Evolutionary conservation across 2,797 vertebrate species (phyloP).

Genomic region (Eidolon dupreanum): DNA sequence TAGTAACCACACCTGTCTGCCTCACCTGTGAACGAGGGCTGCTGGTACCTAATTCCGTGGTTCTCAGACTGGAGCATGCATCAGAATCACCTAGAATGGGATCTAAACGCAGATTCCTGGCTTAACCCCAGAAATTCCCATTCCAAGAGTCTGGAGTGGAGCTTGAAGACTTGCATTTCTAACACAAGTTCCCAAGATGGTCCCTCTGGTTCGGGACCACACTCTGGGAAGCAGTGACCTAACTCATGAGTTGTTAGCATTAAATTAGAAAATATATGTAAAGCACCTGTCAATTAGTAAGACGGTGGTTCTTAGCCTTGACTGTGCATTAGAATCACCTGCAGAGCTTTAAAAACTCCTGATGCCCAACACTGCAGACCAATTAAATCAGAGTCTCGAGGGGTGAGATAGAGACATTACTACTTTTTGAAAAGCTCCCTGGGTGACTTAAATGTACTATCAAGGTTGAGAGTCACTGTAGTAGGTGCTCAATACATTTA

Average conservation of each 20-base stretch:
- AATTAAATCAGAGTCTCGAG: conserved; percentile 23
- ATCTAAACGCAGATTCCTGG: background rate
- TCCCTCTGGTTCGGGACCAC: background rate
- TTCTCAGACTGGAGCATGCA: background rate
- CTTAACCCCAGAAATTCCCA: background rate
- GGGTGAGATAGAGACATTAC: background rate
- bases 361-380: background rate
- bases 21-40: background rate
- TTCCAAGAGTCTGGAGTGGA: background rate
- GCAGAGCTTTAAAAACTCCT: background rate
- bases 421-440: background rate
- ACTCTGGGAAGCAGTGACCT: background rate
- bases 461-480: background rate
- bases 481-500: background rate
- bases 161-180: background rate
- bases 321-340: background rate
- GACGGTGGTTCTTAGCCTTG: background rate
- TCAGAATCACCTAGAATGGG: background rate
- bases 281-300: background rate
- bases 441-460: background rate
- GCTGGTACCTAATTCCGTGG: rapidly evolving
- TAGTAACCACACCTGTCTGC: background rate
- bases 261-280: background rate
- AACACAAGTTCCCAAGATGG: background rate
- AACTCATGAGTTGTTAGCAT: rapidly evolving